These are phyloP conservation scores for Chymomyza costata DNA, from an alignment of 1,140 invertebrate genomes.

Conservation along the genomic window DNA sequence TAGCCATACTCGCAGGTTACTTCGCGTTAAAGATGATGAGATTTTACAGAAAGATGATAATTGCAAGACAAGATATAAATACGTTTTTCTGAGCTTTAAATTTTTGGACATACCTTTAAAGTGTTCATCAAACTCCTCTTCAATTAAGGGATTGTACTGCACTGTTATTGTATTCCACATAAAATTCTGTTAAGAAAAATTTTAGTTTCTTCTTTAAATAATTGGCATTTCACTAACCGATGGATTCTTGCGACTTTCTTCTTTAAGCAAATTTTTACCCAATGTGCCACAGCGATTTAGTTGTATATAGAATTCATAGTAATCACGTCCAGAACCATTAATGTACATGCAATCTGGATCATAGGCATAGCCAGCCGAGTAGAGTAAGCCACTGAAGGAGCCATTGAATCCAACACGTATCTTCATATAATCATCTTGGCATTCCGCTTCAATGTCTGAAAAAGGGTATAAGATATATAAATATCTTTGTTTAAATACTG, in stretches of 20 bases:
- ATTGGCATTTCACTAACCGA: slow-evolving; percentile 77
- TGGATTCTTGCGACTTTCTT: slow-evolving; percentile 89
- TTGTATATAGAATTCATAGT: slow-evolving; percentile 95
- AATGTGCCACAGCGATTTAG: slow-evolving; percentile 93
- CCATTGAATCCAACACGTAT: slow-evolving; percentile 94
- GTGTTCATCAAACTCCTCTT: slow-evolving; percentile 96
- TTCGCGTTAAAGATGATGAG: no score
- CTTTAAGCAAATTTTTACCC: slow-evolving; percentile 89
- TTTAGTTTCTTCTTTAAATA: background rate
- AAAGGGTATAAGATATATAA: slow-evolving; percentile 23
- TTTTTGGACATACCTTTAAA: no score
- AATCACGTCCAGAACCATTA: slow-evolving; percentile 92
- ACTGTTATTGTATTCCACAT: slow-evolving; percentile 98
- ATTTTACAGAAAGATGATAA: no score
- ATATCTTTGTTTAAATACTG: no score
- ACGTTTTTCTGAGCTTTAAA: no score
- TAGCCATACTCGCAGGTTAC: slow-evolving; percentile 98
- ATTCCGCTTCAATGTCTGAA: slow-evolving; percentile 94
- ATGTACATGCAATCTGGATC: slow-evolving; percentile 96
- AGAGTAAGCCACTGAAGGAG: slow-evolving; percentile 90
- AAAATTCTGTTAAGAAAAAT: slow-evolving; percentile 82
- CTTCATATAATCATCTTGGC: slow-evolving; percentile 97
- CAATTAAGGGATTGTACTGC: slow-evolving; percentile 94
- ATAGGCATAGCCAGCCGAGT: slow-evolving; percentile 94
- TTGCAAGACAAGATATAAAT: no score